Percentiles rank a stretch among this genome's conserved stretches.
Evolutionary conservation across 2,797 vertebrate species (phyloP).

Genomic region (Pterois miles): DNA sequence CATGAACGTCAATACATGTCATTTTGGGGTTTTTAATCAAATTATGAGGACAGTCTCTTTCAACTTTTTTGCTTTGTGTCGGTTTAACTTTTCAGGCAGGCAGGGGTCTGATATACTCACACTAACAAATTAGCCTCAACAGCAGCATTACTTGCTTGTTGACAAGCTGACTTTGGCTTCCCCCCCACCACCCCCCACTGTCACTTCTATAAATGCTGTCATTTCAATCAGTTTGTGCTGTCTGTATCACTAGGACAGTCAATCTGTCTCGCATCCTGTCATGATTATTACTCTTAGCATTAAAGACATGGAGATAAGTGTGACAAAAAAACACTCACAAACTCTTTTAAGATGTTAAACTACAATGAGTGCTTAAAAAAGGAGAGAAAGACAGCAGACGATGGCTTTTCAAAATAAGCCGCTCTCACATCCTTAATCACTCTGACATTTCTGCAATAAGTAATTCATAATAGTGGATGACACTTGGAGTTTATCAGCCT

Average conservation of each 20-base stretch:
- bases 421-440: slow-evolving; percentile 53
- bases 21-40: neutral
- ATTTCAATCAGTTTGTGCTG: neutral
- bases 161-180: neutral
- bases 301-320: slow-evolving; percentile 10
- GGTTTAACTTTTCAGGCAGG: neutral
- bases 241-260: neutral
- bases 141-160: neutral
- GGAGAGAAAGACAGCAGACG: slow-evolving; percentile 7
- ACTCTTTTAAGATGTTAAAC: slow-evolving; percentile 13
- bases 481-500: slow-evolving; percentile 58
- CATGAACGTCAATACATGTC: neutral
- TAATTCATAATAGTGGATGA: slow-evolving; percentile 51
- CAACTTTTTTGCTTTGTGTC: neutral
- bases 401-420: slow-evolving; percentile 46
- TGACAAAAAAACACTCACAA: neutral
- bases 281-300: slow-evolving; percentile 1
- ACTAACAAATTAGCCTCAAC: neutral
- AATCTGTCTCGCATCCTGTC: neutral
- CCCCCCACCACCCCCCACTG: neutral
- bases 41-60: neutral
- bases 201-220: neutral
- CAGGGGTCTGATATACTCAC: neutral
- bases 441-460: slow-evolving; percentile 63
- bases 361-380: slow-evolving; percentile 12